Base-by-base conservation (phyloP, 1,140 invertebrate species). In the Dinothrombium tinctorium region DNA sequence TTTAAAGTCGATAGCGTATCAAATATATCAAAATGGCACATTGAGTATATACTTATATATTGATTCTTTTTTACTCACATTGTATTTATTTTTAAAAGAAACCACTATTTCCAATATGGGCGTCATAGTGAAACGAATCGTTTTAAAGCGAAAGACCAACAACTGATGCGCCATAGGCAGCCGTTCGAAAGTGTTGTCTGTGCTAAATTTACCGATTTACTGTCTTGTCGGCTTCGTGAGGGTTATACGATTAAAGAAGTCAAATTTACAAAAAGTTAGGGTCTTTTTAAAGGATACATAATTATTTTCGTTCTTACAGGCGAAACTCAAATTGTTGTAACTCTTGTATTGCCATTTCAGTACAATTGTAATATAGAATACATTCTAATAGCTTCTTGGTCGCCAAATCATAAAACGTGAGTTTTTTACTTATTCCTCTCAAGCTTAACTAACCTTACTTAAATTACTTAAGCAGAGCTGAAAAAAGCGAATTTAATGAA, bases 221-320 rank as follows among this genome's bases (percentile, higher is more conserved):
- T 83, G 25, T 76, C 74, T 24, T 73, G 76, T 52, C 58, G 79
- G 28, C 58, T 84, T 20, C 58, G 76, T 23, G 79, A 83, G 59
- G 79, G 79, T 26, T 84, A 76, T 55, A 69, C 67, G 53, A 60
- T 82, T 54, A 66, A 74, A 63, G 65, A 69, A 57, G 54, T 67
- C 53, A 24, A 48, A 40, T 26, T 52, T 37, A 8, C 33, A 7
- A 54, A 50, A 36, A 57, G 56, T 43, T n/a, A n/a, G n/a, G n/a
- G n/a, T n/a, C n/a, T n/a, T n/a, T n/a, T n/a, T n/a, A n/a, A n/a
- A n/a, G n/a, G n/a, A n/a, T n/a, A n/a, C n/a, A n/a, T n/a, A n/a
- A n/a, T n/a, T n/a, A n/a, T n/a, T n/a, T n/a, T n/a, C n/a, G n/a
- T n/a, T n/a, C n/a, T n/a, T n/a, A n/a, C n/a, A n/a, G n/a, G n/a